Base-by-base conservation (phyloP, 2,797 vertebrate species). In the Phoxinus dragarum region DNA sequence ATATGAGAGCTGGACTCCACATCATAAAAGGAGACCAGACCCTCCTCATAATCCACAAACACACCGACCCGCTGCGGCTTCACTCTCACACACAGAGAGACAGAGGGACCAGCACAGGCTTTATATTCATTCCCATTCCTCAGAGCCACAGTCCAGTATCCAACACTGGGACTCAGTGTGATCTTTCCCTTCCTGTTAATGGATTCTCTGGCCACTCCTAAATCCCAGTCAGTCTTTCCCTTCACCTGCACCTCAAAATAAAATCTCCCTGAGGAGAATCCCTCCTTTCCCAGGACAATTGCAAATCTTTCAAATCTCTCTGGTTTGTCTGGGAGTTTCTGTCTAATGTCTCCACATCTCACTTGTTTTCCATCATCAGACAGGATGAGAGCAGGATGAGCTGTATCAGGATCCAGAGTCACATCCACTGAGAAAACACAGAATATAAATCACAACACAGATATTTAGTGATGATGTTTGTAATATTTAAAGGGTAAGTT, bases 91-190 rank as follows among this genome's bases (percentile, higher is more conserved):
- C n/a, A n/a, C n/a, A n/a, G n/a, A n/a, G n/a, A n/a, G n/a, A n/a
- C n/a, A n/a, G n/a, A n/a, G n/a, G n/a, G n/a, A n/a, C n/a, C n/a
- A n/a, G n/a, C n/a, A n/a, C n/a, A n/a, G n/a, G n/a, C n/a, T n/a
- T n/a, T n/a, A n/a, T n/a, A n/a, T n/a, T n/a, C n/a, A n/a, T n/a
- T n/a, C n/a, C n/a, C n/a, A n/a, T n/a, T n/a, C n/a, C n/a, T n/a
- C n/a, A n/a, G n/a, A n/a, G n/a, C n/a, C n/a, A 88, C 34, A 23
- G 47, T 42, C 88, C 88, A 89, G 61, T 5, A 84, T 44, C 84
- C 88, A n/a, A 66, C 5, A 17, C 40, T 36, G 3, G 40, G 81
- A 23, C 0, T 4, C 0, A 36, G 1, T 67, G 12, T 7, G 16
- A 77, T 5, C 1, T 0, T 0, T 23, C 76, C 81, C 42, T 77